A percentile compares a stretch with the other conserved stretches of the same genome.
Evolutionary conservation across 2,888 invertebrate species (phyloP).

Genomic region (Leptinotarsa rubiginosa): DNA sequence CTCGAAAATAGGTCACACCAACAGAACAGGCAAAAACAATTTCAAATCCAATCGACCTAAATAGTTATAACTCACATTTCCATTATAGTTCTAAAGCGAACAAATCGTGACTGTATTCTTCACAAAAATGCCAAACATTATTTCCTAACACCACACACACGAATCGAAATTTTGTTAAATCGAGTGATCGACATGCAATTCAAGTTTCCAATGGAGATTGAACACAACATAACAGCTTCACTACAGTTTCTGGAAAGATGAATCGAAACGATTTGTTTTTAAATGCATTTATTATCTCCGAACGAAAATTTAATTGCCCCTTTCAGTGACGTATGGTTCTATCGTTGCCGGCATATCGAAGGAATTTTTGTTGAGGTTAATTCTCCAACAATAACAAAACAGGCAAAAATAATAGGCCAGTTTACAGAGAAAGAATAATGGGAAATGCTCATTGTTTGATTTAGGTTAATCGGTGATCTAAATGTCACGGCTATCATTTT

Average conservation of each 20-base stretch:
- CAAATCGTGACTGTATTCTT: neutral
- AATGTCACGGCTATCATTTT: too few species aligned
- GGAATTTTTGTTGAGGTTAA: conserved; percentile 3
- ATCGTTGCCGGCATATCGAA: neutral
- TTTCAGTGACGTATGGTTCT: conserved; percentile 6
- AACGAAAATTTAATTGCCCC: conserved; percentile 16
- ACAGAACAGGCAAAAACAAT: neutral
- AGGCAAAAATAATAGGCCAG: neutral
- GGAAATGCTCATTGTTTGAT: too few species aligned
- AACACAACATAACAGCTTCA: neutral
- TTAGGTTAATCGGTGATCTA: too few species aligned
- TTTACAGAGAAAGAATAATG: neutral
- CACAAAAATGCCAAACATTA: too few species aligned
- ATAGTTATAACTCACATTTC: conserved; percentile 10
- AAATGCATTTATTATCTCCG: conserved; percentile 2
- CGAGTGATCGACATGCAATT: neutral
- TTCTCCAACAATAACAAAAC: neutral
- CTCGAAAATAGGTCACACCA: neutral
- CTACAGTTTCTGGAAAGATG: conserved; percentile 12
- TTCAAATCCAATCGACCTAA: neutral
- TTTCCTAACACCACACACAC: neutral
- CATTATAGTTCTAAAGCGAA: neutral
- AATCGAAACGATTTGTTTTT: conserved; percentile 9
- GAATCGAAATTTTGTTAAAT: neutral
- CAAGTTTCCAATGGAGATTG: neutral